Percentiles rank a stretch among this genome's conserved stretches.
These are phyloP conservation scores for Sinocyclocheilus grahami DNA, from an alignment of 2,113 vertebrate genomes.

Conservation along the genomic window DNA sequence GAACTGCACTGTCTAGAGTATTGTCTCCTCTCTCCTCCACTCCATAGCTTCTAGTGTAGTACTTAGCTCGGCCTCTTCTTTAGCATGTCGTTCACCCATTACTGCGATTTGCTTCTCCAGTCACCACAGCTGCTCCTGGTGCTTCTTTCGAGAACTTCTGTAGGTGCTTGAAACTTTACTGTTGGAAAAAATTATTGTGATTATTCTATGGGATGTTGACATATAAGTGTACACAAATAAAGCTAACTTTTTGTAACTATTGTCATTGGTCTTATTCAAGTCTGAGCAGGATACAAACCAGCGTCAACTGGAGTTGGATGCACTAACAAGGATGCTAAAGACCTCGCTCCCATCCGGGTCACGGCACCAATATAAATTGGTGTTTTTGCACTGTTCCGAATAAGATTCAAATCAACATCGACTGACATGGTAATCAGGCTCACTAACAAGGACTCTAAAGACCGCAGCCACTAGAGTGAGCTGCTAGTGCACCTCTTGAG, in stretches of 20 bases:
- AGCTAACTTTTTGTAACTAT: neutral
- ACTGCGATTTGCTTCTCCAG: conserved; percentile 77
- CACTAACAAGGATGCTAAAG: neutral
- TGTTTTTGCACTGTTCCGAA: neutral
- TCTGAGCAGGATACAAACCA: neutral
- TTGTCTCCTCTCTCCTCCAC: conserved; percentile 67
- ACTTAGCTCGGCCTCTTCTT: conserved; percentile 67
- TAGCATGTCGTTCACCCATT: conserved; percentile 73
- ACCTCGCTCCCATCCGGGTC: neutral
- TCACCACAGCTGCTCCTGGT: conserved; percentile 78
- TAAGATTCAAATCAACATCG: neutral
- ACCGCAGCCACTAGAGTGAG: neutral
- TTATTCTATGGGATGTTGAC: neutral
- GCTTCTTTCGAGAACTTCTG: conserved; percentile 80
- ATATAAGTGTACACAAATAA: neutral
- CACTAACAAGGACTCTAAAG: neutral
- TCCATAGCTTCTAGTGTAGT: conserved; percentile 64
- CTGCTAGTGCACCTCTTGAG: neutral
- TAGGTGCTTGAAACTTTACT: conserved; percentile 81
- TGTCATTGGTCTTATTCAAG: neutral
- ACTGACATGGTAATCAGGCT: neutral
- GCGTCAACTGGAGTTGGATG: neutral
- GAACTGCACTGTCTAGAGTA: conserved; percentile 54
- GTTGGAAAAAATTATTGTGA: conserved; percentile 10
- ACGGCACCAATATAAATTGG: neutral